phyloP scores from a whole-genome alignment of 53 echinoderm and acorn worm genomes.

The Stichopus horrens region DNA sequence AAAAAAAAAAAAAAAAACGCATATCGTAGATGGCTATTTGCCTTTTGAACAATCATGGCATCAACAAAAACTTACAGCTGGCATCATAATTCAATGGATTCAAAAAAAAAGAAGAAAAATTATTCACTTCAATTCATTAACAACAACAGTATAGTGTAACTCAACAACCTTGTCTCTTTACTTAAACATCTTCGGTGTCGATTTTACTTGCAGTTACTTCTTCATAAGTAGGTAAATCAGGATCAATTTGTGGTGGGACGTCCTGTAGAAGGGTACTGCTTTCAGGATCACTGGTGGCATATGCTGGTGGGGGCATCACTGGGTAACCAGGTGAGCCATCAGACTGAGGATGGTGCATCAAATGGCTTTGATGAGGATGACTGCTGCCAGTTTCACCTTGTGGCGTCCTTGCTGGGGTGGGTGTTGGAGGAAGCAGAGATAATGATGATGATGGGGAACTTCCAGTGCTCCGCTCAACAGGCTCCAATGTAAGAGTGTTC shows the following conservation, averaged over 20 bases:
- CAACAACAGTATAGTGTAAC: no score
- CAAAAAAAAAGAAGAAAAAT: no score
- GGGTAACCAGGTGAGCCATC: background rate
- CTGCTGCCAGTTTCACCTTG: no score
- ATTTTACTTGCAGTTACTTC: conserved; percentile 5
- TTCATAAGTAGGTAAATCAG: conserved; percentile 15
- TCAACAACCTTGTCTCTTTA: no score
- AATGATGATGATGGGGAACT: background rate
- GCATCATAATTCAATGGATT: no score
- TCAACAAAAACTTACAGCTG: no score
- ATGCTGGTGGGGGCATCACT: background rate
- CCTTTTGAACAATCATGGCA: no score
- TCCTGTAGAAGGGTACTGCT: background rate
- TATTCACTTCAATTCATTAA: no score
- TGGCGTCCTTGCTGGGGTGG: no score
- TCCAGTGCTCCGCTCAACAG: background rate
- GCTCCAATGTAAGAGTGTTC: background rate
- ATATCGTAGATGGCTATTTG: no score
- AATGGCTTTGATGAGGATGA: background rate
- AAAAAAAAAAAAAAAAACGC: no score
- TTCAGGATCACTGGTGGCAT: background rate
- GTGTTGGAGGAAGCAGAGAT: background rate
- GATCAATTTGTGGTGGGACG: background rate
- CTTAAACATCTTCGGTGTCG: background rate
- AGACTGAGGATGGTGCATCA: background rate